These are phyloP conservation scores for Protophormia terraenovae DNA, from an alignment of 2,888 invertebrate species.

Conservation along the genomic window DNA sequence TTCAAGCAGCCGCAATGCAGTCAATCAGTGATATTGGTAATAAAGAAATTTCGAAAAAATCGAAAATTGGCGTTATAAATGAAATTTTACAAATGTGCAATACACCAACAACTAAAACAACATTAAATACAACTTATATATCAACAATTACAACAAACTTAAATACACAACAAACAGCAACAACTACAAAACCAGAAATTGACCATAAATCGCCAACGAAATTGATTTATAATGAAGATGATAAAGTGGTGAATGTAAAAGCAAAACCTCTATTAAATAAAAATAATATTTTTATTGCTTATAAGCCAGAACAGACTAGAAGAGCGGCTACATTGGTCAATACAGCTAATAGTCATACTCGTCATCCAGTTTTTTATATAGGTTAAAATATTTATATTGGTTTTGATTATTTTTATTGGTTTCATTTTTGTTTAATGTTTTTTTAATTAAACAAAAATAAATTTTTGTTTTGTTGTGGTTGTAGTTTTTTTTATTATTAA, in stretches of 20 bases:
- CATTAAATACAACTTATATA: too few species aligned
- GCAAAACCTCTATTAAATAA: slow-evolving; percentile 1
- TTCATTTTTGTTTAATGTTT: neutral
- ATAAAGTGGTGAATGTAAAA: slow-evolving; percentile 6
- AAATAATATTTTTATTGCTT: slow-evolving; percentile 29
- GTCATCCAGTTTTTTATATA: slow-evolving; percentile 65
- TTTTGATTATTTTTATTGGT: neutral
- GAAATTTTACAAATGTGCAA: slow-evolving; percentile 57
- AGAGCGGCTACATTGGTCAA: neutral
- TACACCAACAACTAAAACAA: slow-evolving; percentile 6
- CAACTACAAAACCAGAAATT: neutral
- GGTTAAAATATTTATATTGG: slow-evolving; percentile 36
- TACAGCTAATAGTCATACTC: neutral
- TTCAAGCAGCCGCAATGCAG: neutral
- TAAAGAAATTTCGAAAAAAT: neutral
- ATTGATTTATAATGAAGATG: neutral
- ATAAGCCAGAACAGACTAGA: slow-evolving; percentile 6
- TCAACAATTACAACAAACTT: neutral
- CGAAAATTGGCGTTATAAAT: slow-evolving; percentile 55
- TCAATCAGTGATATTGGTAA: neutral
- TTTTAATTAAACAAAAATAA: neutral
- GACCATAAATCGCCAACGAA: neutral
- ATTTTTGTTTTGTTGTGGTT: neutral
- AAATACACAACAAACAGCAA: neutral
- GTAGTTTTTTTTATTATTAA: neutral